Percentiles rank a stretch among this genome's conserved stretches.
Evolutionary conservation across 2,113 vertebrate genomes (phyloP).

Genomic region (Eira barbara): DNA sequence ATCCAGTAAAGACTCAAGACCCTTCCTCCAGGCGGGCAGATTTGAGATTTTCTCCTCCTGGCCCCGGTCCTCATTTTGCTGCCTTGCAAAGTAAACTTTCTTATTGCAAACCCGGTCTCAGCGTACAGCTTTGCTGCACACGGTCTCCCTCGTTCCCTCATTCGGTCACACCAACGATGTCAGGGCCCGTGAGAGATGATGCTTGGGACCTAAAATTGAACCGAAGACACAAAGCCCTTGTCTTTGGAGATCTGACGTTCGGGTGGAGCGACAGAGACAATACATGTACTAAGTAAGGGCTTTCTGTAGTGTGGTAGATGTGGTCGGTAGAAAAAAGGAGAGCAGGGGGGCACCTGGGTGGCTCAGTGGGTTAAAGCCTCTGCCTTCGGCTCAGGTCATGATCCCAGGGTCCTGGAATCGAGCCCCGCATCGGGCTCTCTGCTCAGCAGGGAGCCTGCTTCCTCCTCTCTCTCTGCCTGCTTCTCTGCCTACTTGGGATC

Average conservation of each 20-base stretch:
- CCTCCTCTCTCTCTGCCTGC: no score
- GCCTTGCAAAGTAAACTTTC: not conserved
- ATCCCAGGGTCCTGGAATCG: no score
- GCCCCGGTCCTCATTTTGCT: not conserved
- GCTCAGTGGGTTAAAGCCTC: no score
- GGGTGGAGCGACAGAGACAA: not conserved
- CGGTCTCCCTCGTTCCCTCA: not conserved
- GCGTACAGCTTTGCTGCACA: not conserved
- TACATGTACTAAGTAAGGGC: not conserved
- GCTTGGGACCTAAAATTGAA: not conserved
- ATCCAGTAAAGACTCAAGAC: not conserved
- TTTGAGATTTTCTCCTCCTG: not conserved
- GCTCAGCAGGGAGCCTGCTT: no score
- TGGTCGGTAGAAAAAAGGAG: not conserved
- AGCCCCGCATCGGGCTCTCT: no score
- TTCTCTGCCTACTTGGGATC: no score
- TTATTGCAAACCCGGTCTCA: not conserved
- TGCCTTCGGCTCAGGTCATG: no score
- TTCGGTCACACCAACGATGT: not conserved
- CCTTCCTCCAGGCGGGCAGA: not conserved
- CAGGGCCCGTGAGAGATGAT: not conserved
- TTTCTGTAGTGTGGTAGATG: not conserved
- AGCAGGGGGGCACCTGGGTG: not conserved
- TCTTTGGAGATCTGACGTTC: not conserved
- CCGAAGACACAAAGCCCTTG: not conserved